Base-by-base conservation (phyloP, 2,888 invertebrate species). In the Hemaris fuciformis region DNA sequence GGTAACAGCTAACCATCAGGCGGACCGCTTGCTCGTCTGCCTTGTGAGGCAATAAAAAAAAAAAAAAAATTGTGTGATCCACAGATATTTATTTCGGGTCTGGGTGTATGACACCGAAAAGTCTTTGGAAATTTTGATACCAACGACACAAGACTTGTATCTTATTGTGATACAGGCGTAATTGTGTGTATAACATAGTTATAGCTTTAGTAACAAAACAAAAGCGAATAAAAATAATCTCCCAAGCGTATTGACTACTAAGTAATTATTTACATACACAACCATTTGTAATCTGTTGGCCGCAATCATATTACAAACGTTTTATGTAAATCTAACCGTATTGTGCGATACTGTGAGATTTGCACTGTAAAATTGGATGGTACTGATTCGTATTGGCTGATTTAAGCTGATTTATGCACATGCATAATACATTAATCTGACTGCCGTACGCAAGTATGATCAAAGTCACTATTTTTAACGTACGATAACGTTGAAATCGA, bases 381-480 rank as follows among this genome's bases (percentile, higher is more conserved):
- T 31, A 53, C 53, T 18, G 31, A 53, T 53, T 15, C 27, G 53
- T 53, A 53, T 53, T 53, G 53, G 15, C 53, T 31, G 53, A 53
- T 53, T 53, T 53, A 53, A 53, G 31, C 53, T 31, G 53, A 53
- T 53, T 53, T 31, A 53, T 53, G 53, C 53, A 31, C 53, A 53
- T 53, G 53, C 31, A 53, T 53, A 53, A 48, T 53, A 53, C 53
- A 53, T 53, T 53, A 20, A 53, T 15, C 31, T 18, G 53, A 10
- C 53, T 53, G 31, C 27, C 8, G 15, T n/a, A n/a, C 15, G 48
- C 31, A 31, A 31, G 53, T 53, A 31, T 18, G 8, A 15, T 18
- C 31, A 53, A 27, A 53, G 31, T 53, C 15, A 23, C 38, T 38
- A 13, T 46, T 46, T 46, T 23, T 22, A 46, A 46, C 23, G 22